phyloP scores from a whole-genome alignment of 2,113 vertebrate genomes.

The Zingel zingel region DNA sequence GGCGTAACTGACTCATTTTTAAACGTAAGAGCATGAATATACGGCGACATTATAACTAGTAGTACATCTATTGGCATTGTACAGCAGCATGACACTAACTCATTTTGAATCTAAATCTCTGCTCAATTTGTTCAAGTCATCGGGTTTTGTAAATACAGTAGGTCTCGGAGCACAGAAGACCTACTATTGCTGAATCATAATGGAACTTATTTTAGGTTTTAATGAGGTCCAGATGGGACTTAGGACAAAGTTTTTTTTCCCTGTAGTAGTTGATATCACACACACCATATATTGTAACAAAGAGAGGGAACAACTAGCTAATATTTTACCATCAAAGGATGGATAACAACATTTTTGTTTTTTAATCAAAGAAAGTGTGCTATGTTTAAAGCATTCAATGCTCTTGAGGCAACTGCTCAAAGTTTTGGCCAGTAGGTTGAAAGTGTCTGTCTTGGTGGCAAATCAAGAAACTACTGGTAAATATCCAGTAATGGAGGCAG shows the following conservation, averaged over 20 bases:
- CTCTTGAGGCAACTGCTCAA: not conserved
- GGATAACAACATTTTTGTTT: not conserved
- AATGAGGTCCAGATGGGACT: not conserved
- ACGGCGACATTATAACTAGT: not conserved
- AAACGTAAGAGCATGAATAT: not conserved
- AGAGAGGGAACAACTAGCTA: not conserved
- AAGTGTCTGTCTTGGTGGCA: not conserved
- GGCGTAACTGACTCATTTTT: constrained; percentile 42
- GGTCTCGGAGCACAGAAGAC: not conserved
- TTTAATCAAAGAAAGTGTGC: not conserved
- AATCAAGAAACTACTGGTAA: not conserved
- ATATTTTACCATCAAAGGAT: not conserved
- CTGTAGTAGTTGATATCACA: not conserved
- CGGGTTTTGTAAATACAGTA: not conserved
- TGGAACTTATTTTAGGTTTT: not conserved
- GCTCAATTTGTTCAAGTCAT: not conserved
- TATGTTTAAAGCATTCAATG: not conserved
- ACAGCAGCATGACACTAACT: not conserved
- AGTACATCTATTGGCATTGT: not conserved
- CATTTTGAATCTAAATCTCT: not conserved
- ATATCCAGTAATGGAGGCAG: not conserved
- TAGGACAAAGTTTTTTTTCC: rapidly evolving
- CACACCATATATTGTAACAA: not conserved
- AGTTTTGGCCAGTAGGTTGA: not conserved
- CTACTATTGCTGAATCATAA: not conserved